Evolutionary conservation across 1,140 invertebrate genomes (phyloP), one percentile per base, ranked within the genome.

Genomic region (Bicyclus anynana): DNA sequence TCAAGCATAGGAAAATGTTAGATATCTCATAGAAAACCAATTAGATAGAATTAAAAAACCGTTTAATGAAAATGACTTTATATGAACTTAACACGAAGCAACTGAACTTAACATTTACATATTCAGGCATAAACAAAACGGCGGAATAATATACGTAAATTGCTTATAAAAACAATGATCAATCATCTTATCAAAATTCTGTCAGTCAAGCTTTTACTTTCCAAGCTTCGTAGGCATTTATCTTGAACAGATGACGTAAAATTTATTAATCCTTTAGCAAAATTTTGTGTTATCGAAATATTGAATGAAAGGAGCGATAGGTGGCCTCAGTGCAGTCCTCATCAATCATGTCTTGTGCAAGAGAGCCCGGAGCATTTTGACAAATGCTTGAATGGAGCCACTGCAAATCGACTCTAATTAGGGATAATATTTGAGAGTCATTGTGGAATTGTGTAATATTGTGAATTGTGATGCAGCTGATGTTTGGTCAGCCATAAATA

Each of bases 331-430:
- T 46, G 46, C 59, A 42, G 42, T 46, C 52, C 37, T 61, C 77
- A 87, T 87, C 84, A 76, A 84, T 87, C 81, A 87, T 70, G 57
- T 67, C 64, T 86, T 86, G 75, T 65, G 76, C 80, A 87, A 84
- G 58, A 58, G 64, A 59, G 62, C 69, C 61, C 65, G 67, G 61
- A 73, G 68, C 67, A 62, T 75, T 73, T 77, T 78, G 72, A 83
- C 81, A 77, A 83, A 84, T 74, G 74, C 62, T 73, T 61, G 53
- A 67, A 73, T 72, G 55, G 62, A 72, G 60, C 55, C 67, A 70
- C 71, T 75, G 72, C 75, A 75, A 80, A 84, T 80, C 76, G 80
- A 72, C 78, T 71, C 71, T 84, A 85, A 87, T 87, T 85, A 83
- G 54, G 62, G 67, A 81, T 71, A 80, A 83, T 77, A 80, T 82